A percentile compares a stretch with the other conserved stretches of the same genome.
Conservation (phyloP, 2,888 invertebrate genomes). For the Stenichneumon culpator region DNA sequence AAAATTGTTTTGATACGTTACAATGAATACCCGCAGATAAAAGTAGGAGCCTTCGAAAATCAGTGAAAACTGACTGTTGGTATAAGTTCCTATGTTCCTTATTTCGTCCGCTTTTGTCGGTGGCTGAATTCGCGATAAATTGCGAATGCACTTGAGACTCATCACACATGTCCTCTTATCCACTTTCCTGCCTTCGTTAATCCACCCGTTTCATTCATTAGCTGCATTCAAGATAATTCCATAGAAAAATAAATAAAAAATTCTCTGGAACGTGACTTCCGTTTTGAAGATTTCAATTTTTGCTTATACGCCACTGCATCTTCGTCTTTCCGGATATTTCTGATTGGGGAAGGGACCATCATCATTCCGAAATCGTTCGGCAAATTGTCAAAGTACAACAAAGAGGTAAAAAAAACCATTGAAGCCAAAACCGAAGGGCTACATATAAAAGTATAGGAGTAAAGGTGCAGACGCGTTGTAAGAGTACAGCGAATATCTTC, state of each 20-base stretch:
- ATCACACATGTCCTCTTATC: too few relatives aligned
- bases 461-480: conserved; percentile 8
- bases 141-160: too few relatives aligned
- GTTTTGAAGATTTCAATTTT: too few relatives aligned
- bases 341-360: conserved; percentile 6
- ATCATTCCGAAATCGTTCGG: conserved; percentile 1
- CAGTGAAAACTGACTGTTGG: too few relatives aligned
- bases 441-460: not conserved
- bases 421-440: not conserved
- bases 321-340: not conserved
- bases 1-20: conserved; percentile 36
- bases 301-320: not conserved
- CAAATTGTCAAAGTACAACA: not conserved
- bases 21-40: conserved; percentile 20
- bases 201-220: too few relatives aligned
- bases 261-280: too few relatives aligned
- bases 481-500: conserved; percentile 45
- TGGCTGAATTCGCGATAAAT: too few relatives aligned
- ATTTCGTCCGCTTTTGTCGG: too few relatives aligned
- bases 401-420: not conserved
- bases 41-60: not conserved
- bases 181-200: too few relatives aligned
- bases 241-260: too few relatives aligned
- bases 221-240: too few relatives aligned
- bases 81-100: not conserved